Evolutionary conservation across 1,140 invertebrate genomes (phyloP), one percentile per base, ranked within the genome.

Genomic region (Melipona quadrifasciata): DNA sequence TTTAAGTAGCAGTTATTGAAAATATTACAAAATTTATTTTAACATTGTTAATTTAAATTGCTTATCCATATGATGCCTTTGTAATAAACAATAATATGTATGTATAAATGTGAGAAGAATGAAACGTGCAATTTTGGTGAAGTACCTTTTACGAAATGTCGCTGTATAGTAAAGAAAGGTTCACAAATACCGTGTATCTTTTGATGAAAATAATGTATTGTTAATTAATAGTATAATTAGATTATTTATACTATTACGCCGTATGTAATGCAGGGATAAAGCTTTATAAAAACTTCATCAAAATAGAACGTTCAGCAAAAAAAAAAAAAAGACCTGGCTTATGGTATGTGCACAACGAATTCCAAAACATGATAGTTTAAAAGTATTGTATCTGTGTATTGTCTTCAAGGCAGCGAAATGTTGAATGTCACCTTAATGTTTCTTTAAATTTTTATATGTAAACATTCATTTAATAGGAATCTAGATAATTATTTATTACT

Each of bases 51-150:
- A 89, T 90, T 91, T 86, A 87, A 89, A 85, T 86, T 85, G 89
- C 86, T 90, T 91, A 89, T 85, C 87, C 87, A 88, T 90, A 90
- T 77, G 84, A 91, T 90, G 87, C 90, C 87, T 91, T 89, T 90
- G 90, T 91, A 91, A 90, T 90, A 86, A 91, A 91, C 57, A 76
- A 87, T 68, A 79, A 82, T 84, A 86, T 90, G 86, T 90, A 90
- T 90, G 84, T 90, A 84, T 90, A 90, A 90, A 90, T 90, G 81
- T 88, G 89, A 72, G 83, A 86, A 88, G 84, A 84, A 82, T 90
- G 88, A 71, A 88, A 88, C 86, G 88, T 90, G 81, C 88, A 88
- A 90, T 90, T 90, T 90, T 87, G 88, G 81, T 90, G 83, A 90
- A 90, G 84, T 90, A 88, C 82, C 78, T 80, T 88, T 88, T 90